Conservation (phyloP, 2,113 vertebrate species). For the Halcyon malimbica region DNA sequence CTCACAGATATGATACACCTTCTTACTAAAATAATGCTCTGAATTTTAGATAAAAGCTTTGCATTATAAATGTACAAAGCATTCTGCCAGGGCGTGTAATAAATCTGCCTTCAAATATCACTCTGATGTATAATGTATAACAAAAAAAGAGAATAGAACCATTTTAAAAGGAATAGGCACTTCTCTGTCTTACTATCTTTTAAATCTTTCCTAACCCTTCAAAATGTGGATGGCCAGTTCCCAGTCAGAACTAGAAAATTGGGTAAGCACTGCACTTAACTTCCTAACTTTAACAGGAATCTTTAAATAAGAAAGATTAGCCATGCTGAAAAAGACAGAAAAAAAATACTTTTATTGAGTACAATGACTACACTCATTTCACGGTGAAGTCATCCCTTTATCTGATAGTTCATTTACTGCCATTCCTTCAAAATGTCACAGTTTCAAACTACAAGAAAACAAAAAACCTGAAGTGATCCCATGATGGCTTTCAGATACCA, state of each 20-base stretch:
- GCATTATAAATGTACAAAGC: conserved; percentile 77
- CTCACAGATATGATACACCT: conserved; percentile 28
- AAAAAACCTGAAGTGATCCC: not conserved
- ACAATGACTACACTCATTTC: conserved; percentile 35
- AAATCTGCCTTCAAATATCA: conserved; percentile 72
- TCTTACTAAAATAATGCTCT: conserved; percentile 71
- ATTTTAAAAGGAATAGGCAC: conserved; percentile 59
- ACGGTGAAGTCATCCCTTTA: conserved; percentile 47
- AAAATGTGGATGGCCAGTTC: conserved; percentile 6
- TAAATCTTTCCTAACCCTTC: conserved; percentile 41
- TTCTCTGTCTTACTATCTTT: not conserved
- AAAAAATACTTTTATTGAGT: not conserved
- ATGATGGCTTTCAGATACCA: conserved; percentile 7
- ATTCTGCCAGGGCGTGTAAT: conserved; percentile 68
- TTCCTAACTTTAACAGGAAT: conserved; percentile 25
- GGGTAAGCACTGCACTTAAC: conserved; percentile 2
- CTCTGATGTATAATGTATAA: conserved; percentile 75
- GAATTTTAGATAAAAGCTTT: conserved; percentile 78
- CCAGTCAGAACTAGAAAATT: conserved; percentile 21
- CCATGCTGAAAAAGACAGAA: not conserved
- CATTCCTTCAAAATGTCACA: conserved; percentile 61
- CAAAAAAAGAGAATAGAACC: conserved; percentile 62
- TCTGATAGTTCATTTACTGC: conserved; percentile 49
- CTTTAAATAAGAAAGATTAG: conserved; percentile 19
- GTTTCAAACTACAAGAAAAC: conserved; percentile 36